Conservation (phyloP, 2,797 vertebrate species). For the Melanotaenia maccullochi region DNA sequence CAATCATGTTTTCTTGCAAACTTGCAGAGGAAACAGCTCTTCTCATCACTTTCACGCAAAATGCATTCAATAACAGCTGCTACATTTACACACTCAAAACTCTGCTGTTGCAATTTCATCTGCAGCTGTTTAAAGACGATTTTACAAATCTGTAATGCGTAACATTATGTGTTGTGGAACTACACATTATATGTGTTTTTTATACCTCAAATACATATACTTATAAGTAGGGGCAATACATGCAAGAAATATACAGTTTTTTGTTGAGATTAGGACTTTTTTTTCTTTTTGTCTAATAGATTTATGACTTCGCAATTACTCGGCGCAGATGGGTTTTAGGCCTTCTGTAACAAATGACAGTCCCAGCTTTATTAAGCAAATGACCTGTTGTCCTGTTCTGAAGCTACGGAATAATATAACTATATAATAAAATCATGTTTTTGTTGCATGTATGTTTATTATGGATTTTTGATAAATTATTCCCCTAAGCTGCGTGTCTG, state of each 20-base stretch:
- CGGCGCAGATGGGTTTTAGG: too few relatives aligned
- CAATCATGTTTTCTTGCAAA: slow-evolving; percentile 1
- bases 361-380: background rate
- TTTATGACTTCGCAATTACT: background rate
- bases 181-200: background rate
- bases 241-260: background rate
- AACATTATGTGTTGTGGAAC: background rate
- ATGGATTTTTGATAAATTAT: background rate
- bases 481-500: background rate
- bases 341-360: background rate
- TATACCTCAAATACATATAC: too few relatives aligned
- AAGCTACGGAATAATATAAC: background rate
- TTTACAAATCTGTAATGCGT: background rate
- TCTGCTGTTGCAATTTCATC: background rate
- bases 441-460: background rate
- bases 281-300: background rate
- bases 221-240: background rate
- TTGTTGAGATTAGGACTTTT: background rate
- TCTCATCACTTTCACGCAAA: background rate
- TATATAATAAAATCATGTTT: background rate
- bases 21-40: background rate
- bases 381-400: background rate
- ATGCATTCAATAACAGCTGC: background rate
- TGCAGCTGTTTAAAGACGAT: too few relatives aligned
- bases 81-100: background rate